Evolutionary conservation across 2,888 invertebrate genomes (phyloP), one percentile per base, ranked within the genome.

Genomic region (Heliconius cydno): DNA sequence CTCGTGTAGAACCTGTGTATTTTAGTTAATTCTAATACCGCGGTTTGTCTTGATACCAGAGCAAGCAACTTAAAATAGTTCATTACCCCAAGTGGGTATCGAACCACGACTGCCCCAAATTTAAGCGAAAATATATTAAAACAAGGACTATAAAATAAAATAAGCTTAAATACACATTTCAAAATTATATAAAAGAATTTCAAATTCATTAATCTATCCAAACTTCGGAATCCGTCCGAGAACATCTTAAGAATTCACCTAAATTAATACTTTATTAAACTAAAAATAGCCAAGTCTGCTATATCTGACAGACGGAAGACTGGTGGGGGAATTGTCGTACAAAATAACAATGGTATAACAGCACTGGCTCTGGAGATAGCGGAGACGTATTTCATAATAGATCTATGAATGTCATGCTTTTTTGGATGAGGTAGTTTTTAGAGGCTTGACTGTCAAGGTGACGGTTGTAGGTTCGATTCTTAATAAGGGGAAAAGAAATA

Each of bases 331-430:
- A 77, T 81, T 77, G 74, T 76, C 79, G 77, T 75, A 77, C 77
- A 81, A 79, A 65, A 81, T 79, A 75, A 79, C 81, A 75, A 75
- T 41, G 79, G 77, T 75, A 77, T 79, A 75, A 81, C 81, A 77
- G 79, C 52, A 75, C 81, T 81, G 81, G 77, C 77, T 68, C 75
- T 79, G 77, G 63, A 81, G 81, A 81, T 81, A 81, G 77, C 75
- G 81, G 67, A 77, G 79, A 30, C 71, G 74, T 71, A 76, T 68
- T 77, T 75, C 77, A 66, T 76, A 67, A 57, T 63, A 46, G 15
- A 76, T 63, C 15, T 57, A 52, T 15, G 12, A 60, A 76, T 41
- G 19, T 13, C 6, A 22, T 12, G n/a, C 7, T 28, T 57, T 57
- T 46, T 65, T 73, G 76, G 80, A 80, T 72, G 28, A 28, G 80